Evolutionary conservation across 2,113 vertebrate genomes (phyloP).

Genomic region (Gallinago undulata): DNA sequence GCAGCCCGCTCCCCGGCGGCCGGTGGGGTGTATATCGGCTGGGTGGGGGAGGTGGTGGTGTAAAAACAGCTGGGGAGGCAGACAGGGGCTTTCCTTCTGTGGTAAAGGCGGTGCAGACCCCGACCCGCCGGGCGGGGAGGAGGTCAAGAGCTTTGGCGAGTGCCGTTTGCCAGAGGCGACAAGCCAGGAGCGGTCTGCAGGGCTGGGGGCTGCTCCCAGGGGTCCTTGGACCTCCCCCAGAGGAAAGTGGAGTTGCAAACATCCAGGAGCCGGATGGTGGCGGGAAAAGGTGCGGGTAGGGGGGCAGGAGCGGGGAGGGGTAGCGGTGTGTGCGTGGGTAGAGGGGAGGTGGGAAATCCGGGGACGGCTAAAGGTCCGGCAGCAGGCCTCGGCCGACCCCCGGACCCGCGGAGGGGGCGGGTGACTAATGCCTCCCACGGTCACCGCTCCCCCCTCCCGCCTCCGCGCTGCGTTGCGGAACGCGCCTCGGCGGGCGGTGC

Average conservation of each 20-base stretch:
- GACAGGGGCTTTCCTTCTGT: not conserved
- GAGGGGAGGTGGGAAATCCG: not conserved
- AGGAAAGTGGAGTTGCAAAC: not conserved
- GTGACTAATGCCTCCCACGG: no score
- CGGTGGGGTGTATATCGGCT: rapidly evolving
- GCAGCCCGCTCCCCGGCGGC: not conserved
- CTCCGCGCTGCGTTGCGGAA: not conserved
- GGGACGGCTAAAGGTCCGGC: not conserved
- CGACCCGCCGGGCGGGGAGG: not conserved
- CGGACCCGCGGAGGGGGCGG: not conserved
- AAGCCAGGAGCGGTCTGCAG: not conserved
- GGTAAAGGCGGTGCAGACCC: not conserved
- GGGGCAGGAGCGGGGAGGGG: not conserved
- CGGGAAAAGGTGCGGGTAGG: no score
- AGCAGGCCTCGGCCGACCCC: no score
- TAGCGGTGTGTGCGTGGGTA: not conserved
- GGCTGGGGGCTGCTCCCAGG: not conserved
- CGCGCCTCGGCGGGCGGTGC: not conserved
- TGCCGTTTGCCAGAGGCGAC: not conserved
- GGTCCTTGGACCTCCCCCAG: not conserved
- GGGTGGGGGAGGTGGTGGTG: rapidly evolving
- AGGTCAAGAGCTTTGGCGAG: not conserved
- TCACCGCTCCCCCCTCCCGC: not conserved
- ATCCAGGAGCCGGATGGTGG: not conserved
- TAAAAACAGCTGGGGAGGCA: not conserved